Percentiles rank a stretch among this genome's conserved stretches.
These are phyloP conservation scores for Oscheius sp. DNA, from an alignment of 2,888 invertebrate species.

Conservation along the genomic window DNA sequence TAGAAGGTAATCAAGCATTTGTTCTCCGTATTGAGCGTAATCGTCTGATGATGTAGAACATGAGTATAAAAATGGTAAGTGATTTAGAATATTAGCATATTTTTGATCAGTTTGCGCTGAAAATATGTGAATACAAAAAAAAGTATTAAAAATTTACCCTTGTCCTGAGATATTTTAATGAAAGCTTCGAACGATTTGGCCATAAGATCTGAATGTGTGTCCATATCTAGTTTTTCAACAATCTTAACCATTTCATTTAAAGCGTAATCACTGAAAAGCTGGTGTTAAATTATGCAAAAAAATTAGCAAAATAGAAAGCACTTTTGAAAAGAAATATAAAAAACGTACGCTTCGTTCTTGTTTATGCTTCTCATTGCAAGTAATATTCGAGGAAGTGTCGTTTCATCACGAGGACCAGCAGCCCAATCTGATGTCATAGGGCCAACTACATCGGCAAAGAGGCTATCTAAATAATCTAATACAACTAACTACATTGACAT, in stretches of 20 bases:
- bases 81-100: constrained; percentile 10
- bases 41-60: constrained; percentile 38
- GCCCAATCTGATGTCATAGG: constrained; percentile 41
- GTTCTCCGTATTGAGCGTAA: background rate
- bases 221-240: constrained; percentile 43
- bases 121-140: background rate
- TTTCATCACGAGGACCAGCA: constrained; percentile 43
- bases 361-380: constrained; percentile 43
- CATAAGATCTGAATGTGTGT: constrained; percentile 32
- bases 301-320: background rate
- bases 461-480: constrained; percentile 10
- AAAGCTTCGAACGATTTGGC: constrained; percentile 27
- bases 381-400: constrained; percentile 45
- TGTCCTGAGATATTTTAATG: constrained; percentile 32
- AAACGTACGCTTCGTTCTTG: constrained; percentile 44
- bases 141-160: background rate
- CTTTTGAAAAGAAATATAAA: background rate
- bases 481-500: background rate
- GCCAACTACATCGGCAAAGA: constrained; percentile 5
- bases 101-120: constrained; percentile 24
- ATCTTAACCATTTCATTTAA: constrained; percentile 49
- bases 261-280: constrained; percentile 47
- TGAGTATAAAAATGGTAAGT: constrained; percentile 17
- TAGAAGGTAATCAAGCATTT: constrained; percentile 14
- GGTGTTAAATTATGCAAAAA: background rate